Percentiles rank a stretch among this genome's conserved stretches.
Conservation (phyloP, 1,140 invertebrate genomes). For the Drosophila mauritiana region DNA sequence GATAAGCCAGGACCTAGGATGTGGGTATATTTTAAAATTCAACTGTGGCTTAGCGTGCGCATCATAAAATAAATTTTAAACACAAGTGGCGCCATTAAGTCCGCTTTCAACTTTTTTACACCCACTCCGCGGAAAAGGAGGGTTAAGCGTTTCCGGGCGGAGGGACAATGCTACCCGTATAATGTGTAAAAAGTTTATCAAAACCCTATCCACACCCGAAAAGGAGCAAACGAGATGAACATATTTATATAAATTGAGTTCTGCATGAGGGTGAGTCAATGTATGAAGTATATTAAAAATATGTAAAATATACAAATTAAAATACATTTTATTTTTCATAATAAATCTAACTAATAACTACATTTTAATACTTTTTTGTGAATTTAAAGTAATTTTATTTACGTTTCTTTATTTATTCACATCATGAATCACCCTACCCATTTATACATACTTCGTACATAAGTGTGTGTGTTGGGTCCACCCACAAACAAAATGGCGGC, state of each 20-base stretch:
- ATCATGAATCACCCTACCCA: slow-evolving; percentile 3
- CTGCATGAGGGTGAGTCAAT: slow-evolving; percentile 44
- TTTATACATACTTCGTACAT: slow-evolving; percentile 12
- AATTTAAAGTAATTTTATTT: no score
- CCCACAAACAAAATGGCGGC: slow-evolving; percentile 77
- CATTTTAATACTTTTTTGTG: no score
- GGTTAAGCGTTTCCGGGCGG: neutral
- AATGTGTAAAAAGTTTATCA: slow-evolving; percentile 82
- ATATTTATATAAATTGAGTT: slow-evolving; percentile 58
- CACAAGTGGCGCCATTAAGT: slow-evolving; percentile 81
- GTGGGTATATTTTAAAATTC: slow-evolving; percentile 79
- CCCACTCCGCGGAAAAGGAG: slow-evolving; percentile 66
- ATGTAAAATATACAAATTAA: neutral
- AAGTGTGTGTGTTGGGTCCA: slow-evolving; percentile 20
- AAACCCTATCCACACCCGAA: slow-evolving; percentile 76
- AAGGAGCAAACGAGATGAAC: slow-evolving; percentile 60
- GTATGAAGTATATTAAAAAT: neutral
- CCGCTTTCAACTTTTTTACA: slow-evolving; percentile 81
- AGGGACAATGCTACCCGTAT: slow-evolving; percentile 60
- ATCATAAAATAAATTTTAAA: slow-evolving; percentile 84
- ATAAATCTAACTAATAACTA: no score
- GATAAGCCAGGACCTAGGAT: slow-evolving; percentile 63
- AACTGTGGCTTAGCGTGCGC: slow-evolving; percentile 81
- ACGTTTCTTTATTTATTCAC: neutral
- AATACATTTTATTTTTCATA: neutral